These are phyloP conservation scores for Axis porcinus DNA, from an alignment of 2,113 vertebrate species.

Conservation along the genomic window DNA sequence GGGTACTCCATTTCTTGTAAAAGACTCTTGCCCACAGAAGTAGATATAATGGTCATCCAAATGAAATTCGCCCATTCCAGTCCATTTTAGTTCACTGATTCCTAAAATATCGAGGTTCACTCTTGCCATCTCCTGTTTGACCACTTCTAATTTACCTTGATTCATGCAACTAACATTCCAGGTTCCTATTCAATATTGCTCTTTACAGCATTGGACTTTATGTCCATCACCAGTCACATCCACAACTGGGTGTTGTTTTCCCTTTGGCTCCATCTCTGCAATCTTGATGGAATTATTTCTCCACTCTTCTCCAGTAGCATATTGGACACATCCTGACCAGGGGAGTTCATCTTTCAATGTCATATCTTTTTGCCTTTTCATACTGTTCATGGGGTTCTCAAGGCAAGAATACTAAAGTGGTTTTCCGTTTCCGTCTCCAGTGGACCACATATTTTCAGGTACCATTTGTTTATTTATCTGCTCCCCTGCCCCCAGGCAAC, in stretches of 20 bases:
- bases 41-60: neutral
- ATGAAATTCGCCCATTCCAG: neutral
- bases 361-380: neutral
- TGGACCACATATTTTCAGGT: neutral
- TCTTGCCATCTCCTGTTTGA: neutral
- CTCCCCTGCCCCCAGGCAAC: fast-evolving
- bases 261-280: neutral
- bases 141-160: neutral
- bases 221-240: neutral
- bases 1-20: neutral
- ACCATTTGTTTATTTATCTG: neutral
- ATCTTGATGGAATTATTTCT: neutral
- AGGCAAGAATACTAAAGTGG: neutral
- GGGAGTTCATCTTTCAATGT: neutral
- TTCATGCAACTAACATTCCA: neutral
- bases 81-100: neutral
- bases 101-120: neutral
- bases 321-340: neutral
- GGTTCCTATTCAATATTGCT: neutral
- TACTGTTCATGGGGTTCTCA: neutral
- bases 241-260: neutral
- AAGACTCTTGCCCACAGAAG: neutral
- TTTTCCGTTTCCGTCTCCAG: neutral
- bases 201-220: neutral
- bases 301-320: neutral